These are phyloP conservation scores for Myiagra hebetior DNA, from an alignment of 2,113 vertebrate genomes.

Conservation along the genomic window DNA sequence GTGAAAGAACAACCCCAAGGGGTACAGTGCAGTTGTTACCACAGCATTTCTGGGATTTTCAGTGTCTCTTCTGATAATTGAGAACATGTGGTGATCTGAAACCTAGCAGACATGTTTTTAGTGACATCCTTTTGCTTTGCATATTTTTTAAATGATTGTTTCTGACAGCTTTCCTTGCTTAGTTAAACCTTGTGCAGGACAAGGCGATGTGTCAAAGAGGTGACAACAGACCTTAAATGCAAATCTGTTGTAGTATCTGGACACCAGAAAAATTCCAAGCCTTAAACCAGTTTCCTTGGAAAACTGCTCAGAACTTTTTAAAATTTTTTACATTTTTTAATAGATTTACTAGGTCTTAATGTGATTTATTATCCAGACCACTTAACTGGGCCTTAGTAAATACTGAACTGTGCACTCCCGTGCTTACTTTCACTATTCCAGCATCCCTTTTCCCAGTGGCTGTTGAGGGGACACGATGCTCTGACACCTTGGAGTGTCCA, in stretches of 20 bases:
- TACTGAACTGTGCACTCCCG: background rate
- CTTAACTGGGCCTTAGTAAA: conserved; percentile 33
- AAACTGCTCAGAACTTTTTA: conserved; percentile 49
- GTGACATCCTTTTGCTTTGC: background rate
- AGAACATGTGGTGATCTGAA: background rate
- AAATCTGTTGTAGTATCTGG: background rate
- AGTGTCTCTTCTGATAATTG: background rate
- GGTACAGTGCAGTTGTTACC: background rate
- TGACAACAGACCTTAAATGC: background rate
- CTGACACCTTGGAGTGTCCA: background rate
- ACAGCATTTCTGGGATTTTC: background rate
- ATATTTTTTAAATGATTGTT: background rate
- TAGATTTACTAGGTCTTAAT: conserved; percentile 41
- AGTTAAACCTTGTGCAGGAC: background rate
- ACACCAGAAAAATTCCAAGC: conserved; percentile 15
- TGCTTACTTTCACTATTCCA: background rate
- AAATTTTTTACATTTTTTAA: conserved; percentile 52
- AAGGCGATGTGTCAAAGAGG: background rate
- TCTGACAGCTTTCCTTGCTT: background rate
- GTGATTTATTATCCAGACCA: background rate
- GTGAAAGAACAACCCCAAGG: background rate
- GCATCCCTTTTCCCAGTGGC: background rate
- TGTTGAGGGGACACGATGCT: background rate
- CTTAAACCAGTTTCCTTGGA: conserved; percentile 51
- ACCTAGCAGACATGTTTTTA: background rate